phyloP scores from a whole-genome alignment of 2,113 vertebrate species.

The Serinus canaria region DNA sequence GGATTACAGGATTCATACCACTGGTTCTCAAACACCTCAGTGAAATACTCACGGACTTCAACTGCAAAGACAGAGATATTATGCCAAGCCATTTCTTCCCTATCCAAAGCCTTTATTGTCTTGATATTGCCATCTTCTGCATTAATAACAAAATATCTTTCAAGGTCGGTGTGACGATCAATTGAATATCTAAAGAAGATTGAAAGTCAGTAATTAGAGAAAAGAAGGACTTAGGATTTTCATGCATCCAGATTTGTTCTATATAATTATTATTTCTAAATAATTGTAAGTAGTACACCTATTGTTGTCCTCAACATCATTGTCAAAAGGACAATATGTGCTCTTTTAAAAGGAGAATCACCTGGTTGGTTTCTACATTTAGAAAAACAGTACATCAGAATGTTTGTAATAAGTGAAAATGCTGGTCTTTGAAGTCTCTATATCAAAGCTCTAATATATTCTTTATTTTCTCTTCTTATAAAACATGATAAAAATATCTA shows the following conservation, averaged over 20 bases:
- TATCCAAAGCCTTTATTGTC: conserved; percentile 88
- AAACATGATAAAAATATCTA: neutral
- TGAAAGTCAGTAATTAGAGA: conserved; percentile 64
- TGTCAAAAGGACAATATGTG: conserved; percentile 43
- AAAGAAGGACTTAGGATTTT: conserved; percentile 7
- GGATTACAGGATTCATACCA: neutral
- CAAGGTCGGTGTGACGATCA: conserved; percentile 91
- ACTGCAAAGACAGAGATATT: conserved; percentile 94
- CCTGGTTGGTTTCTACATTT: neutral
- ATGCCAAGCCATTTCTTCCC: conserved; percentile 91
- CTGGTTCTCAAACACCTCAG: neutral
- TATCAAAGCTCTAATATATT: neutral
- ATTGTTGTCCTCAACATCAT: neutral
- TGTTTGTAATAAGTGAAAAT: conserved; percentile 52
- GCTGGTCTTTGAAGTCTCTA: neutral
- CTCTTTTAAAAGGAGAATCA: conserved; percentile 24
- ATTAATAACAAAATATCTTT: conserved; percentile 91
- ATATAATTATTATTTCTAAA: neutral
- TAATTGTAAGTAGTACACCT: neutral
- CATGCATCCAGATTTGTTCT: conserved; percentile 22
- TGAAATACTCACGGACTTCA: conserved; percentile 83
- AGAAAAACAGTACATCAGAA: conserved; percentile 14
- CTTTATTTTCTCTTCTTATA: neutral
- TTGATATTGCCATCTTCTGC: conserved; percentile 91
- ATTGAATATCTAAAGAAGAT: conserved; percentile 89